phyloP scores from a whole-genome alignment of 1,140 invertebrate genomes.

The Drosophila asahinai region DNA sequence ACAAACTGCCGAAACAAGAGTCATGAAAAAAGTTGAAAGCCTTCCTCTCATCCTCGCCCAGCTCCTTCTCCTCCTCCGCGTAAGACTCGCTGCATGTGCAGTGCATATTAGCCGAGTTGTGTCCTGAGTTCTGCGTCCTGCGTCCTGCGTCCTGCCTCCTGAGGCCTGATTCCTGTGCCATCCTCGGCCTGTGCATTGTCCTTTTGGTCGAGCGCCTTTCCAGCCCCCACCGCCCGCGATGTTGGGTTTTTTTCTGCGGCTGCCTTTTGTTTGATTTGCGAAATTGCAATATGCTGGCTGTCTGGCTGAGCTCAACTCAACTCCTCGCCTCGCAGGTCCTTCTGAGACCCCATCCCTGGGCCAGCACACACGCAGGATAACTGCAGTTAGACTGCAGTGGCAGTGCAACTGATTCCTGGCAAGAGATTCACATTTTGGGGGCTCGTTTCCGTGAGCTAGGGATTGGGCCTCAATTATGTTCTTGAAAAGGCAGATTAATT shows the following conservation, averaged over 20 bases:
- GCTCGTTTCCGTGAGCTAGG: neutral
- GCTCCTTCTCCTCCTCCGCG: slow-evolving; percentile 25
- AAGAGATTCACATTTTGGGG: slow-evolving; percentile 14
- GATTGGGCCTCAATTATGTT: neutral
- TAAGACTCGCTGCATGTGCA: slow-evolving; percentile 69
- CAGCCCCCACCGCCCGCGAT: slow-evolving; percentile 10
- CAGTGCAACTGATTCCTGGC: slow-evolving; percentile 30
- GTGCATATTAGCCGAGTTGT: slow-evolving; percentile 73
- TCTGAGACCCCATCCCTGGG: neutral
- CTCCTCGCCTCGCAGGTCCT: slow-evolving; percentile 29
- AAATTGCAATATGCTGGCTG: slow-evolving; percentile 82
- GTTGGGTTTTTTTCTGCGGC: slow-evolving; percentile 50
- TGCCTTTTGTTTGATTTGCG: slow-evolving; percentile 80
- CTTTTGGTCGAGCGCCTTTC: slow-evolving; percentile 70
- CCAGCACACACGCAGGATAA: slow-evolving; percentile 53
- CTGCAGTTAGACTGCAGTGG: slow-evolving; percentile 66
- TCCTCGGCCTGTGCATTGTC: slow-evolving; percentile 75
- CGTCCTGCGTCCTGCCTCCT: slow-evolving; percentile 13
- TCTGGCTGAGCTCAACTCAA: slow-evolving; percentile 30
- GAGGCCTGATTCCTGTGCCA: slow-evolving; percentile 58
- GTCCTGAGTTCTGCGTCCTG: slow-evolving; percentile 28
- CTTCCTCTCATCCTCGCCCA: slow-evolving; percentile 3
- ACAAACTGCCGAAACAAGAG: slow-evolving; percentile 74
- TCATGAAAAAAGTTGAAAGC: slow-evolving; percentile 76
- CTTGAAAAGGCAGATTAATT: slow-evolving; percentile 2